These are phyloP conservation scores for Budorcas taxicolor DNA, from an alignment of 2,113 vertebrate genomes.

Conservation along the genomic window DNA sequence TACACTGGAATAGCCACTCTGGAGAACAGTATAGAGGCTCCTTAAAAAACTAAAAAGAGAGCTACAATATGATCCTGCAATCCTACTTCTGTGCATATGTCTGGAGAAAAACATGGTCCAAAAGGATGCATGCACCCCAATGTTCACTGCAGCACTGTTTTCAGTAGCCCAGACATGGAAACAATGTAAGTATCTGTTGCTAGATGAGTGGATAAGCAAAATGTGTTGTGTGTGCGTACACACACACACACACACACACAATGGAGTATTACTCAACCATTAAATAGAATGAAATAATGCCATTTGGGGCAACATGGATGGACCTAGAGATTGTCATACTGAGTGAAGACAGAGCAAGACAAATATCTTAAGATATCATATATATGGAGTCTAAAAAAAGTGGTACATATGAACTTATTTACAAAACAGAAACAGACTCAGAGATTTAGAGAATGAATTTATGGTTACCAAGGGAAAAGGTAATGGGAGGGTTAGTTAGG, in stretches of 20 bases:
- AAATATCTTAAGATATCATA: background rate
- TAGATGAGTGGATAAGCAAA: background rate
- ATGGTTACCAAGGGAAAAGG: background rate
- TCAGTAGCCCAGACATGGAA: background rate
- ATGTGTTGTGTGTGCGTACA: background rate
- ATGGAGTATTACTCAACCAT: background rate
- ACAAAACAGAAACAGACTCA: background rate
- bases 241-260: background rate
- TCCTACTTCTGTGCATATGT: background rate
- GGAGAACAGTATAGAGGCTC: background rate
- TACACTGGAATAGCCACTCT: background rate
- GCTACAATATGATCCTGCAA: background rate
- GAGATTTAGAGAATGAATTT: background rate
- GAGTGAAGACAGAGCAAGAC: background rate
- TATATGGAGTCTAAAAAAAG: background rate
- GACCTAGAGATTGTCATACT: background rate
- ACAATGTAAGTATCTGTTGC: background rate
- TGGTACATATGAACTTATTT: background rate
- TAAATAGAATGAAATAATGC: background rate
- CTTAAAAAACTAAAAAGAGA: background rate
- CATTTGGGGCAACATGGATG: background rate
- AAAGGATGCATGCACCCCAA: background rate
- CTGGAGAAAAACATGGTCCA: background rate
- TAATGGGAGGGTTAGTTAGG: background rate
- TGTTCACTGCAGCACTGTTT: background rate